Conservation (phyloP, 2,113 vertebrate species). For the Eolophus roseicapilla region DNA sequence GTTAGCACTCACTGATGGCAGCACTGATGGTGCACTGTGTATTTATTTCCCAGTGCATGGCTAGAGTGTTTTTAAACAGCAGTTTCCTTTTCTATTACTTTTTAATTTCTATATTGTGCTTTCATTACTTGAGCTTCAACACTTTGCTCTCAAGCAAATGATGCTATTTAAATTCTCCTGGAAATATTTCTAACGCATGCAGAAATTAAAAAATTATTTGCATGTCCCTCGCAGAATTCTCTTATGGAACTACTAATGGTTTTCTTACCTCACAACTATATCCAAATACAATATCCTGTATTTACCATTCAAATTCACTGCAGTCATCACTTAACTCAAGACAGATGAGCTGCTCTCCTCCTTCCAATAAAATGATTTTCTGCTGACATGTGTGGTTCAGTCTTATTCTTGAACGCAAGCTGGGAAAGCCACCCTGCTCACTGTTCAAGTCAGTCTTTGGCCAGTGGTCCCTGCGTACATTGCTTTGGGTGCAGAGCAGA, state of each 20-base stretch:
- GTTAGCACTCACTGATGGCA: background rate
- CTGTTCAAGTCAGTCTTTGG: background rate
- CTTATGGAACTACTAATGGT: background rate
- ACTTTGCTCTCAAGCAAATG: background rate
- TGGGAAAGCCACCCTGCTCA: background rate
- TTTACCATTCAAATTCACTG: background rate
- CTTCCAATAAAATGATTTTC: background rate
- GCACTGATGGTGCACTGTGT: background rate
- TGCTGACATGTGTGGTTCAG: background rate
- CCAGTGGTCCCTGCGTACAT: accelerated
- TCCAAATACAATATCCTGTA: background rate
- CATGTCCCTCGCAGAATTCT: slow-evolving; percentile 12
- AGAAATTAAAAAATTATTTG: background rate
- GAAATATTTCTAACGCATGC: background rate
- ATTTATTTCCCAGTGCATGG: background rate
- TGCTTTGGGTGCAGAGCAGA: background rate
- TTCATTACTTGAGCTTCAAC: background rate
- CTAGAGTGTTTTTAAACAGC: background rate
- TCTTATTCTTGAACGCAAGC: background rate
- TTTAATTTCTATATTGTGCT: background rate
- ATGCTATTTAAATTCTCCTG: background rate
- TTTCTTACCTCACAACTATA: slow-evolving; percentile 8
- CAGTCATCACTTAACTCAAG: background rate
- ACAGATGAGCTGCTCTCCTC: background rate
- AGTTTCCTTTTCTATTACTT: background rate